A percentile compares a stretch with the other conserved stretches of the same genome.
Conservation (phyloP, 2,888 invertebrate species). For the Caenorhabditis sp. region DNA sequence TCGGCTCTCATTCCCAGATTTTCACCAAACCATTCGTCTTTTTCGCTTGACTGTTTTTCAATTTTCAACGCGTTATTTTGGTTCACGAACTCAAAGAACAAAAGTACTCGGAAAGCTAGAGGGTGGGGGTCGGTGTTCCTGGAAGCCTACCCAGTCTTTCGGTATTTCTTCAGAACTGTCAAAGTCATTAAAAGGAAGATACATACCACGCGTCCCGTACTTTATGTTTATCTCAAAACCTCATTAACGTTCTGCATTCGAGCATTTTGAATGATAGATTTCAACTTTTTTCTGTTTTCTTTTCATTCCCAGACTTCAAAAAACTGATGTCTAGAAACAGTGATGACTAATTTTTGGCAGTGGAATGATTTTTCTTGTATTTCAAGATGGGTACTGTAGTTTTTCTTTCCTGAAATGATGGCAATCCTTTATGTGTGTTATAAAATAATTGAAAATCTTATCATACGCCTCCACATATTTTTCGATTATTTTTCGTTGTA, state of each 20-base stretch:
- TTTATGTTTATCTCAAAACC: background rate
- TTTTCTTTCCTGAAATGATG: no score
- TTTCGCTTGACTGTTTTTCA: constrained; percentile 4
- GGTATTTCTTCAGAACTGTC: background rate
- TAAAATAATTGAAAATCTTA: no score
- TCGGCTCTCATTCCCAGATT: constrained; percentile 21
- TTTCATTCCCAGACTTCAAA: background rate
- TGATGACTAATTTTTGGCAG: no score
- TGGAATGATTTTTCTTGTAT: background rate
- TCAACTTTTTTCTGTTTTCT: background rate
- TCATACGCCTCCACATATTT: no score
- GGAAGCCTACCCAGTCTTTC: background rate
- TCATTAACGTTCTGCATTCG: constrained; percentile 7
- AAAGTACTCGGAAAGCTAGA: no score
- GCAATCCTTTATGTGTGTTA: no score
- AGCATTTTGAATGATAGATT: constrained; percentile 3
- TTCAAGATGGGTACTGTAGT: no score
- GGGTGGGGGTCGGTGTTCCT: background rate
- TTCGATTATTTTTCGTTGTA: no score
- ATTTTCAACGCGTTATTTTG: no score
- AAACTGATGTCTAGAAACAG: background rate
- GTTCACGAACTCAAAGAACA: no score
- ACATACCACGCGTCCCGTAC: background rate
- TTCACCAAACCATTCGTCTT: constrained; percentile 27
- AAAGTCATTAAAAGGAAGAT: background rate